Evolutionary conservation across 92 coral and sea anemone genomes (phyloP).

Genomic region (Palythoa grandiflora): DNA sequence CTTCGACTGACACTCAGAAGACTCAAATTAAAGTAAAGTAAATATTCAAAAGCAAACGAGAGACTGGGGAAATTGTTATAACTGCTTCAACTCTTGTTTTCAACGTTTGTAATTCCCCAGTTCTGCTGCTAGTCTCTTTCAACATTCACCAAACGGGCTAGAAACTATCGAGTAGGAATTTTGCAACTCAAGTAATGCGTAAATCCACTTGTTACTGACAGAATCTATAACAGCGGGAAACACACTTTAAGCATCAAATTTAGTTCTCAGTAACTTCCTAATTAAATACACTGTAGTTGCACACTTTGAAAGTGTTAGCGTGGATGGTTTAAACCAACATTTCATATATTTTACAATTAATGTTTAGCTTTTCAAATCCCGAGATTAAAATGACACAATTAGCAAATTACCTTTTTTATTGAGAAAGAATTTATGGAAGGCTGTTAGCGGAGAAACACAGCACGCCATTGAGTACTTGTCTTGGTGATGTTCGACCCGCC

Average conservation of each 20-base stretch:
- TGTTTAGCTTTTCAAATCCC: neutral
- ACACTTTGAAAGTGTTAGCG: neutral
- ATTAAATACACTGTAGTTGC: neutral
- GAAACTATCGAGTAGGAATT: too few species aligned
- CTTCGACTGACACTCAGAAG: neutral
- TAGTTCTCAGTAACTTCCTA: neutral
- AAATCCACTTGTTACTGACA: neutral
- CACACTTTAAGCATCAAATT: neutral
- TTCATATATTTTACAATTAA: neutral
- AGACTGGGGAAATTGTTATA: neutral
- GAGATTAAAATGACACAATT: conserved; percentile 2
- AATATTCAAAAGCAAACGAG: neutral
- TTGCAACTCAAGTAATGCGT: neutral
- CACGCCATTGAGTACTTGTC: conserved; percentile 78
- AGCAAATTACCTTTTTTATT: conserved; percentile 46
- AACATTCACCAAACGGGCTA: too few species aligned
- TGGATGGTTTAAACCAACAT: neutral
- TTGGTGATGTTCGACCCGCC: conserved; percentile 70
- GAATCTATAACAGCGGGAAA: conserved; percentile 5
- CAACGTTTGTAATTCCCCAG: too few species aligned
- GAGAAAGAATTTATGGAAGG: conserved; percentile 41
- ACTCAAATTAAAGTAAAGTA: neutral
- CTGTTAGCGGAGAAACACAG: conserved; percentile 66
- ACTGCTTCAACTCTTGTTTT: too few species aligned
- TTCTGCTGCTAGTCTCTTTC: too few species aligned